Conservation (phyloP, 2,113 vertebrate species). For the Neodontobutis hainanensis region DNA sequence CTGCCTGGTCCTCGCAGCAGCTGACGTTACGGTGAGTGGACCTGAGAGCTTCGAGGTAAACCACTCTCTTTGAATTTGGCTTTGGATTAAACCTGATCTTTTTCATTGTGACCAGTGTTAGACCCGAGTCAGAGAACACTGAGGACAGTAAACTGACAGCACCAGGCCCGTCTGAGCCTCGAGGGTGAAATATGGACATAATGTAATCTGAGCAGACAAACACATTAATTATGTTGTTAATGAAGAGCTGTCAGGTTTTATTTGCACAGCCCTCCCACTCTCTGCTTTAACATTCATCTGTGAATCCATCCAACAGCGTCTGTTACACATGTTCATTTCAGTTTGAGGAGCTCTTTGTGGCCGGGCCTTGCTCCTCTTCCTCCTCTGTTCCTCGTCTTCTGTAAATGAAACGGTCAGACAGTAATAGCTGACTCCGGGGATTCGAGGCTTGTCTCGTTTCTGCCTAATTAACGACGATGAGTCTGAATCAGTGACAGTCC, state of each 20-base stretch:
- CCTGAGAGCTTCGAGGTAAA: no score
- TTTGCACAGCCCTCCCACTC: not conserved
- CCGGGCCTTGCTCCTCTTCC: slow-evolving; percentile 64
- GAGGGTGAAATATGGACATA: not conserved
- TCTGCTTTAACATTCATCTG: slow-evolving; percentile 17
- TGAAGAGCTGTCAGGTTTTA: not conserved
- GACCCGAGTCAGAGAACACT: no score
- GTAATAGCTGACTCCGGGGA: slow-evolving; percentile 7
- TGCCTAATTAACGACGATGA: slow-evolving; percentile 31
- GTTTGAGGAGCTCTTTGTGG: not conserved
- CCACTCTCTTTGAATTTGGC: no score
- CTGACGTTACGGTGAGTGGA: no score
- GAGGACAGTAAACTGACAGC: no score
- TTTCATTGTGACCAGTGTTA: no score
- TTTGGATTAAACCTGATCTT: no score
- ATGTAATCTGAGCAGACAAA: not conserved
- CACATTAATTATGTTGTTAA: slow-evolving; percentile 9
- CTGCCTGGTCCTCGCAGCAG: no score
- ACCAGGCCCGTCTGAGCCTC: no score
- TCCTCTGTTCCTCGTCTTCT: not conserved
- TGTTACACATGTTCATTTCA: no score
- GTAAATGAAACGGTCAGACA: no score
- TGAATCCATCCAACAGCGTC: not conserved
- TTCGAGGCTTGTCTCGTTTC: slow-evolving; percentile 16
- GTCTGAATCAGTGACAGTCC: slow-evolving; percentile 23